Evolutionary conservation across 2,888 invertebrate species (phyloP).

Genomic region (Sisyra nigra): DNA sequence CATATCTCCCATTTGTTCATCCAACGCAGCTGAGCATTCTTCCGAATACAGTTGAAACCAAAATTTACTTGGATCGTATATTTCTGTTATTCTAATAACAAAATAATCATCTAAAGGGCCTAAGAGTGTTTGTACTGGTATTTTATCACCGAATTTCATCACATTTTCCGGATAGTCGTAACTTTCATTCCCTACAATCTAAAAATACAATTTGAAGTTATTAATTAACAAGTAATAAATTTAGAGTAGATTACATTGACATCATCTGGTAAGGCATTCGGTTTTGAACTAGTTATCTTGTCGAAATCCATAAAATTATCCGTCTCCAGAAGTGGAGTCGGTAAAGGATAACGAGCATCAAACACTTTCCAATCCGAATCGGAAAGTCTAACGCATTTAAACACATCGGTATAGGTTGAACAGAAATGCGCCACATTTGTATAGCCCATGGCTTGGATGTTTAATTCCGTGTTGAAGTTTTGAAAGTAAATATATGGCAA

Average conservation of each 20-base stretch:
- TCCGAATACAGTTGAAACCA: conserved; percentile 4
- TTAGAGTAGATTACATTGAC: no score
- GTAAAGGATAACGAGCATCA: conserved; percentile 4
- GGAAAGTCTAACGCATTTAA: conserved; percentile 1
- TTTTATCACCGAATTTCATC: not conserved
- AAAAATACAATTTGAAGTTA: not conserved
- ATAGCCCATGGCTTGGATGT: not conserved
- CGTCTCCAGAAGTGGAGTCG: not conserved
- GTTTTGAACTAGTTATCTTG: not conserved
- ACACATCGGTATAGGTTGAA: not conserved
- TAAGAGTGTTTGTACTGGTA: not conserved
- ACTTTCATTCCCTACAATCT: not conserved
- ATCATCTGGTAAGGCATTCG: not conserved
- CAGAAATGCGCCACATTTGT: conserved; percentile 1
- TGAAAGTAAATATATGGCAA: conserved; percentile 1
- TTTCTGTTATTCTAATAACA: not conserved
- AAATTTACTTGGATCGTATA: conserved; percentile 8
- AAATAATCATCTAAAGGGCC: not conserved
- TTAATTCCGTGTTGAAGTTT: conserved; percentile 1
- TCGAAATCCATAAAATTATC: not conserved
- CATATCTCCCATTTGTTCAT: conserved; percentile 1
- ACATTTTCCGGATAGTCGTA: not conserved
- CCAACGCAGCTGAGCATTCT: conserved; percentile 1
- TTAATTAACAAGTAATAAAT: not conserved
- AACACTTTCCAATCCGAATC: conserved; percentile 5